These are phyloP conservation scores for Nannoperca australis DNA, from an alignment of 2,797 vertebrate genomes.

Conservation along the genomic window DNA sequence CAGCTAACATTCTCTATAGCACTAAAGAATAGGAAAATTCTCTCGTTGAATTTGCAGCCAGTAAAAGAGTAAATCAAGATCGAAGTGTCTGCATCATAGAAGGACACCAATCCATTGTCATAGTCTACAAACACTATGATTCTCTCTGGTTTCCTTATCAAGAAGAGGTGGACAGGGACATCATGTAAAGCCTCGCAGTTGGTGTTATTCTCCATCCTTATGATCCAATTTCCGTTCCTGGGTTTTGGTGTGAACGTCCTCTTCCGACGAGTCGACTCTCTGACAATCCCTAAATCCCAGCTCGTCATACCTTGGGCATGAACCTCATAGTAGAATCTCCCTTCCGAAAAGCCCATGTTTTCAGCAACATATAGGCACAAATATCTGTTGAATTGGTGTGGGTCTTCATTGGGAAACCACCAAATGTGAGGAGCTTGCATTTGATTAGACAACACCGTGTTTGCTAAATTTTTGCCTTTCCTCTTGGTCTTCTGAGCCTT, in stretches of 20 bases:
- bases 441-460: neutral
- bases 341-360: slow-evolving; percentile 28
- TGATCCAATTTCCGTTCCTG: slow-evolving; percentile 42
- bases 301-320: neutral
- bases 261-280: slow-evolving; percentile 7
- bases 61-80: slow-evolving; percentile 26
- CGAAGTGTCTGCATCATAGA: slow-evolving; percentile 32
- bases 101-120: slow-evolving; percentile 24
- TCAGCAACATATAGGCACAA: slow-evolving; percentile 9
- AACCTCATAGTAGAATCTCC: slow-evolving; percentile 50
- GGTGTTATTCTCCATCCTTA: slow-evolving; percentile 2
- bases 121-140: slow-evolving; percentile 60
- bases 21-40: slow-evolving; percentile 42
- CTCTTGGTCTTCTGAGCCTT: slow-evolving; percentile 32
- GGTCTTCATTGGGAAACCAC: neutral
- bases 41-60: slow-evolving; percentile 43
- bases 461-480: slow-evolving; percentile 2
- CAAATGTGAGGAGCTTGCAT: neutral
- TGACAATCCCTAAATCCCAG: slow-evolving; percentile 48
- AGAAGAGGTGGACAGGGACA: neutral
- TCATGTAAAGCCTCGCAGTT: neutral
- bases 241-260: slow-evolving; percentile 8
- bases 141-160: slow-evolving; percentile 21
- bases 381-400: neutral
- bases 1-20: neutral